These are phyloP conservation scores for Alligator mississippiensis DNA, from an alignment of 2,113 vertebrate species.

Conservation along the genomic window DNA sequence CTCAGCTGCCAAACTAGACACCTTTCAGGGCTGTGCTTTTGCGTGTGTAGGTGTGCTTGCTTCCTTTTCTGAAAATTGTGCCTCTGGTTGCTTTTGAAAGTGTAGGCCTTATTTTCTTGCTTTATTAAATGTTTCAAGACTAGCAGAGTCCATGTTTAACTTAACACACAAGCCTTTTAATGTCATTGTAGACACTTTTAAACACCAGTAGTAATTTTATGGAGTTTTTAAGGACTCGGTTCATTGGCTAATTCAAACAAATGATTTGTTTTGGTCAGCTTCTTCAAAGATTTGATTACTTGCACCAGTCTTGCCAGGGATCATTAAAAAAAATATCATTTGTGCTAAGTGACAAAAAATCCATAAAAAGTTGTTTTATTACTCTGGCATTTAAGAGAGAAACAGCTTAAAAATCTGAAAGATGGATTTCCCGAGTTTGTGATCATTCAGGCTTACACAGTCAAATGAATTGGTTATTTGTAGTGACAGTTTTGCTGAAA, in stretches of 20 bases:
- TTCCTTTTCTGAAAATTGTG: too few species aligned
- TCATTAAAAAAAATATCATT: not conserved
- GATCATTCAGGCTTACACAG: conserved; percentile 45
- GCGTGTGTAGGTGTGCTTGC: too few species aligned
- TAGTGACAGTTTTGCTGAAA: conserved; percentile 54
- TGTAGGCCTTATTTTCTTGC: too few species aligned
- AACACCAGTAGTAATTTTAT: not conserved
- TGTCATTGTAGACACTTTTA: not conserved
- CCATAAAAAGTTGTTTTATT: not conserved
- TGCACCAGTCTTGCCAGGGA: not conserved
- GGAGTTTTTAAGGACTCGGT: not conserved
- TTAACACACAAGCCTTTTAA: too few species aligned
- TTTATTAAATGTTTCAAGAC: too few species aligned
- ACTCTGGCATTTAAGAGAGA: conserved; percentile 10
- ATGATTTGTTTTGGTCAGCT: not conserved
- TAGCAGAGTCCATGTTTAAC: too few species aligned
- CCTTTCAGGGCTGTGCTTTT: too few species aligned
- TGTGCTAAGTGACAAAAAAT: conserved; percentile 14
- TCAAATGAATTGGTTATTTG: conserved; percentile 49
- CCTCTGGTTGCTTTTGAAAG: too few species aligned
- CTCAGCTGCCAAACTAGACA: too few species aligned
- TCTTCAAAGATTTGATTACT: not conserved
- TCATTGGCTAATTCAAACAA: not conserved
- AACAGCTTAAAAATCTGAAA: conserved; percentile 30
- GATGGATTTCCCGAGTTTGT: not conserved